Conservation (phyloP, 2,113 vertebrate genomes). For the Hippocampus mohnikei region DNA sequence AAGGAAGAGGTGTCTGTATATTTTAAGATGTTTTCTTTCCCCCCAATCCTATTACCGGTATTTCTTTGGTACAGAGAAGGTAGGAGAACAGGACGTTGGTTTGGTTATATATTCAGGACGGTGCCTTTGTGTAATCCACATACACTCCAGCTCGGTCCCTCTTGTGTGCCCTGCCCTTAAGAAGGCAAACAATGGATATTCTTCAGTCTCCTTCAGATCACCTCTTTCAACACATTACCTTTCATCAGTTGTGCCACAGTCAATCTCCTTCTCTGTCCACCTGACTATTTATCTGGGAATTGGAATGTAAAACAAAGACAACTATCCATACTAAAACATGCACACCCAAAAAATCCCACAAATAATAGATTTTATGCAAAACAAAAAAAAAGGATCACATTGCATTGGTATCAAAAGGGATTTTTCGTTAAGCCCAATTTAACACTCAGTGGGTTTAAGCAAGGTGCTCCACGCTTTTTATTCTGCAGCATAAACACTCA, state of each 20-base stretch:
- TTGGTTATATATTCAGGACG: slow-evolving; percentile 69
- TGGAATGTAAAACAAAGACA: slow-evolving; percentile 24
- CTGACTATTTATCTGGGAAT: slow-evolving; percentile 17
- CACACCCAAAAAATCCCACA: not conserved
- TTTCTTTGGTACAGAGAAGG: slow-evolving; percentile 1
- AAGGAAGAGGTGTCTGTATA: not conserved
- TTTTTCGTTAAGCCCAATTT: slow-evolving; percentile 72
- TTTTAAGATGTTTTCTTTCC: not conserved
- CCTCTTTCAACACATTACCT: slow-evolving; percentile 69
- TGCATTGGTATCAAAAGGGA: slow-evolving; percentile 64
- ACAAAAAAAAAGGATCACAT: slow-evolving; percentile 31
- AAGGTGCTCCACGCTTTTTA: slow-evolving; percentile 71
- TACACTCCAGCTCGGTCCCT: slow-evolving; percentile 67
- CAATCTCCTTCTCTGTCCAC: slow-evolving; percentile 21
- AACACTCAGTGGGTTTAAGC: slow-evolving; percentile 70
- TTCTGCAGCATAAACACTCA: slow-evolving; percentile 73
- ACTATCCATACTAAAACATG: not conserved
- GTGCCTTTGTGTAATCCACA: slow-evolving; percentile 67
- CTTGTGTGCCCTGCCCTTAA: slow-evolving; percentile 74
- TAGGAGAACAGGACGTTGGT: slow-evolving; percentile 36
- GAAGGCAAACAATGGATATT: slow-evolving; percentile 75
- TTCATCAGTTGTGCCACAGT: slow-evolving; percentile 38
- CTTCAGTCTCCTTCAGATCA: slow-evolving; percentile 72
- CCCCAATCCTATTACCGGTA: not conserved
- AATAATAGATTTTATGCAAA: slow-evolving; percentile 30